phyloP scores from a whole-genome alignment of 2,113 vertebrate species.

The Ancistrus triradiatus region DNA sequence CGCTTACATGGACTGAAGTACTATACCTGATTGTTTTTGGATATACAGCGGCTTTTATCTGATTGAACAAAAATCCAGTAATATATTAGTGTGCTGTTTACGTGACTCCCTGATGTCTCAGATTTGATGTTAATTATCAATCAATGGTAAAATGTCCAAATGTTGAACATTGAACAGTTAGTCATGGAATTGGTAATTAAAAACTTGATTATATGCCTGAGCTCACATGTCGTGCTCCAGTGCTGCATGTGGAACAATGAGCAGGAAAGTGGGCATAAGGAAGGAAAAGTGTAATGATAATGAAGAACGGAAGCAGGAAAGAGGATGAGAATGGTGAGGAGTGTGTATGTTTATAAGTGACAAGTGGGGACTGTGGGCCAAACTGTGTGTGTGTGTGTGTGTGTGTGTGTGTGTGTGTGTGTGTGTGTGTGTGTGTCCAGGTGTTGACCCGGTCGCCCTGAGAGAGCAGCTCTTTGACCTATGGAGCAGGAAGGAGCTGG shows the following conservation, averaged over 20 bases:
- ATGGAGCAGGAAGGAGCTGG: slow-evolving; percentile 62
- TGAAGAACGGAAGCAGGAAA: not conserved
- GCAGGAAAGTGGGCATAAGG: slow-evolving; percentile 14
- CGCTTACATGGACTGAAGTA: no score
- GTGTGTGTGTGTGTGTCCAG: slow-evolving; percentile 44
- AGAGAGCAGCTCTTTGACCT: slow-evolving; percentile 57
- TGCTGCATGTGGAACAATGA: not conserved
- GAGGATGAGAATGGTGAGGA: not conserved
- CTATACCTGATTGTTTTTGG: no score
- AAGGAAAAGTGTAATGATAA: slow-evolving; percentile 17
- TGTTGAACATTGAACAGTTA: no score
- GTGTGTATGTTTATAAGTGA: slow-evolving; percentile 11
- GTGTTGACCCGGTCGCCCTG: slow-evolving; percentile 59
- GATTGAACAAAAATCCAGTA: no score
- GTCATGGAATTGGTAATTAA: no score
- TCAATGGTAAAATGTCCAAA: no score
- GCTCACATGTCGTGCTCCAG: not conserved
- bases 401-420: slow-evolving; percentile 24
- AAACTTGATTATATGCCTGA: no score
- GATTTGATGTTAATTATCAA: no score
- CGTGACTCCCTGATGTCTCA: no score
- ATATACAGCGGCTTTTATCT: no score
- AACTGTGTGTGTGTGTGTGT: slow-evolving; percentile 19
- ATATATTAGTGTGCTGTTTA: no score
- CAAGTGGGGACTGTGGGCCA: not conserved